Evolutionary conservation across 1,140 invertebrate species (phyloP).

Genomic region (Penaeus japonicus): DNA sequence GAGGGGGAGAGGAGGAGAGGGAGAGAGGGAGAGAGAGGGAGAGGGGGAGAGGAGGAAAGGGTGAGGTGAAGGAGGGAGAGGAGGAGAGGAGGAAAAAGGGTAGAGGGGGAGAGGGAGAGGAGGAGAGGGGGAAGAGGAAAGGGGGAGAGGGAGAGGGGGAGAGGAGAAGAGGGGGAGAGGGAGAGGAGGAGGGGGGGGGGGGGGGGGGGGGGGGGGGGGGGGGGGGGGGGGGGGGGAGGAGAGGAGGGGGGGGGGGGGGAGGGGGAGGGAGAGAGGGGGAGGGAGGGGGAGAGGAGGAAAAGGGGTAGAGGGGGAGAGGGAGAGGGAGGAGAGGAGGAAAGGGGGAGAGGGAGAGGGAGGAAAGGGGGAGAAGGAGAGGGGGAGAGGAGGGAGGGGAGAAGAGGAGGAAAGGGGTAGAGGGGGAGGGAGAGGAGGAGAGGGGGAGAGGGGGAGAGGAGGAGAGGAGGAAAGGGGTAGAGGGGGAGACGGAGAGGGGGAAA

Average conservation of each 20-base stretch:
- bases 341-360: neutral
- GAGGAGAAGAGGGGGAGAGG: too few species aligned
- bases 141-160: too few species aligned
- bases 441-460: neutral
- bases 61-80: too few species aligned
- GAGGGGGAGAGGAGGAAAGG: too few species aligned
- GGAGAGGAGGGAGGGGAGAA: neutral
- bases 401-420: neutral
- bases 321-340: neutral
- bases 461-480: neutral
- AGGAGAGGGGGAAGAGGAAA: too few species aligned
- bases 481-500: neutral
- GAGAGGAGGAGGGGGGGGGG: too few species aligned
- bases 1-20: too few species aligned
- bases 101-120: too few species aligned
- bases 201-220: too few species aligned
- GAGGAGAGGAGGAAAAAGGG: too few species aligned
- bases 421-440: neutral
- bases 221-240: too few species aligned
- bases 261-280: neutral
- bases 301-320: neutral
- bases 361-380: neutral
- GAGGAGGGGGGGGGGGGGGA: neutral
- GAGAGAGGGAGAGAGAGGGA: too few species aligned
- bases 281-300: neutral